Conservation (phyloP, 2,113 vertebrate species). For the Camelus dromedarius region DNA sequence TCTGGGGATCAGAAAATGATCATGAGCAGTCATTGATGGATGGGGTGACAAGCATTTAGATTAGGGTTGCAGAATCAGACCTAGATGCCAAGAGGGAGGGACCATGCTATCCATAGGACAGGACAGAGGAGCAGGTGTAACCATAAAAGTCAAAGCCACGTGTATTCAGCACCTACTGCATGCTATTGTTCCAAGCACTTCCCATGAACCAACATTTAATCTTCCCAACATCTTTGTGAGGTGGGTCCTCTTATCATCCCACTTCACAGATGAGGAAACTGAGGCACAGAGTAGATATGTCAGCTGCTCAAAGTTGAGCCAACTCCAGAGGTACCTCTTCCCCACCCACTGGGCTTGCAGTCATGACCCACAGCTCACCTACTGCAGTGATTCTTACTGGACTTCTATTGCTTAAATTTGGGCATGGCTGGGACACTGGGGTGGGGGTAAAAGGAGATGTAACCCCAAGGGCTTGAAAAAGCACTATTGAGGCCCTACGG, state of each 20-base stretch:
- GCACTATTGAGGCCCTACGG: background rate
- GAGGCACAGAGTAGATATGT: background rate
- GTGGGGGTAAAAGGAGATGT: background rate
- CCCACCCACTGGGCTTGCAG: accelerated
- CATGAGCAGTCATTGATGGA: accelerated
- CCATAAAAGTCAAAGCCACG: background rate
- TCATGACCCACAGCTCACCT: background rate
- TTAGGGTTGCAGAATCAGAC: background rate
- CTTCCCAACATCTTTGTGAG: background rate
- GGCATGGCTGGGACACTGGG: too few relatives aligned
- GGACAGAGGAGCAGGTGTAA: background rate
- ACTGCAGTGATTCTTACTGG: background rate
- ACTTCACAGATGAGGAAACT: background rate
- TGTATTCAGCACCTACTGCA: accelerated
- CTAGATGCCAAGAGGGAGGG: background rate
- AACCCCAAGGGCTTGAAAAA: background rate
- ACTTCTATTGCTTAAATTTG: background rate
- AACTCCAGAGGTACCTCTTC: background rate
- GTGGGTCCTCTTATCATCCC: background rate
- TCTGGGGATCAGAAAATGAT: background rate
- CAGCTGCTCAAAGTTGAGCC: background rate
- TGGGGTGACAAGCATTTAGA: background rate
- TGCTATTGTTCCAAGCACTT: accelerated
- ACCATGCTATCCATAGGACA: background rate
- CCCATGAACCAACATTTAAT: background rate